Base-by-base conservation (phyloP, 2,113 vertebrate genomes). In the Neodon shergylaensis region DNA sequence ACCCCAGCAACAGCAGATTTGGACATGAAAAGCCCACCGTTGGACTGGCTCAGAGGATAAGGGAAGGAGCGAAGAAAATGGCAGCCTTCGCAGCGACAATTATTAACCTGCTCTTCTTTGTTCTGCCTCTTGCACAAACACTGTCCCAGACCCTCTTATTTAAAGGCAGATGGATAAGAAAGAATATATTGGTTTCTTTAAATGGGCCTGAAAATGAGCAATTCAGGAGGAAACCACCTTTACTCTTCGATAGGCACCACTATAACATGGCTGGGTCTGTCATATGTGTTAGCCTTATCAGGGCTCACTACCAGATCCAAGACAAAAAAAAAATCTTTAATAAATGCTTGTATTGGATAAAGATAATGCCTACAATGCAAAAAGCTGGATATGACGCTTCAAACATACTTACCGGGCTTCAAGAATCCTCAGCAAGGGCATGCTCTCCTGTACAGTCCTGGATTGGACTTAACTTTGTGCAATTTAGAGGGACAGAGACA, bases 31-130 rank as follows among this genome's bases (percentile, higher is more conserved):
- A 73, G 63, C 14, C 36, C 65, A 44, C 52, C 52, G 0, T 14
- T 42, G 3, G 9, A 65, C 0, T 14, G 39, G 31, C 26, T 72
- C 66, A 72, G 39, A 49, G 88, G 87, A 91, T 76, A 52, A 42
- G 26, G 7, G 49, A 52, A 10, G 39, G 39, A 82, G 10, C 2
- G 3, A 76, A 83, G n/a, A 68, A 88, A 94, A 89, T 5, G 42
- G 28, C 63, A 85, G 83, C 36, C 26, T 95, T 77, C 9, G 12
- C 0, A 42, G 44, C 0, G 44, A 90, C 36, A 66, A 36, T 26
- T 39, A 84, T 22, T 70, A 54, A 86, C 73, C 78, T 16, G 14
- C 28, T 58, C 76, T 95, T 58, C 76, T 95, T 66, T 97, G 92
- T 91, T 89, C n/a, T 91, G 92, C 82, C 49, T 83, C 10, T 83